Evolutionary conservation across 2,888 invertebrate species (phyloP).

Genomic region (Thymelicus lineola): DNA sequence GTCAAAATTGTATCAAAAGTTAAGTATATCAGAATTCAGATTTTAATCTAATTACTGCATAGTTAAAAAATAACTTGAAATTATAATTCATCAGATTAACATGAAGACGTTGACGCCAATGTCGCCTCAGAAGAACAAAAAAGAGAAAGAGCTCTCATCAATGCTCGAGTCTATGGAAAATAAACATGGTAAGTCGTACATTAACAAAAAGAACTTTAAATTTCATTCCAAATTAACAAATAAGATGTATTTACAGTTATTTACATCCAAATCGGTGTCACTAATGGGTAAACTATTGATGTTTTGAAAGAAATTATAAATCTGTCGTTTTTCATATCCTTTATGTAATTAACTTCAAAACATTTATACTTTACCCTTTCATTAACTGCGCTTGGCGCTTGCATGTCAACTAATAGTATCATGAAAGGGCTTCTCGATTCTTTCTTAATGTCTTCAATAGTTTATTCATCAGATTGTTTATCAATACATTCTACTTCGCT

Average conservation of each 20-base stretch:
- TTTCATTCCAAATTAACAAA: constrained; percentile 22
- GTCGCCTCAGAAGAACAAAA: constrained; percentile 86
- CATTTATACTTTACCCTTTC: constrained; percentile 85
- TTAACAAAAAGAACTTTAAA: constrained; percentile 8
- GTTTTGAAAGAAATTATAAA: constrained; percentile 69
- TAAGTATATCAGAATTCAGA: too few relatives aligned
- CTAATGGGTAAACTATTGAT: constrained; percentile 85
- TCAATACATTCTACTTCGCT: constrained; percentile 33
- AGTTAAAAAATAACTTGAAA: background rate
- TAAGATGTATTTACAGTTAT: constrained; percentile 11
- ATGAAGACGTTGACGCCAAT: constrained; percentile 86
- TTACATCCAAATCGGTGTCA: constrained; percentile 41
- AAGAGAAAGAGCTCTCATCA: constrained; percentile 89
- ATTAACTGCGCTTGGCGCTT: constrained; percentile 75
- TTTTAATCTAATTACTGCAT: too few relatives aligned
- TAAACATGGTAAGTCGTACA: constrained; percentile 89
- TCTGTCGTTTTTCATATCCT: constrained; percentile 25
- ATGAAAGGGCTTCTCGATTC: constrained; percentile 76
- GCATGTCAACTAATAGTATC: constrained; percentile 71
- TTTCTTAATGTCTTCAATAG: constrained; percentile 83
- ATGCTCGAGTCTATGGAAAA: constrained; percentile 92
- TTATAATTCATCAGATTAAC: constrained; percentile 75
- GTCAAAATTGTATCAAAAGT: too few relatives aligned
- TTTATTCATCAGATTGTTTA: constrained; percentile 88
- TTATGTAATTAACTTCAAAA: constrained; percentile 65